Evolutionary conservation across 2,888 invertebrate genomes (phyloP), one percentile per base, ranked within the genome.

Genomic region (Labia minor): DNA sequence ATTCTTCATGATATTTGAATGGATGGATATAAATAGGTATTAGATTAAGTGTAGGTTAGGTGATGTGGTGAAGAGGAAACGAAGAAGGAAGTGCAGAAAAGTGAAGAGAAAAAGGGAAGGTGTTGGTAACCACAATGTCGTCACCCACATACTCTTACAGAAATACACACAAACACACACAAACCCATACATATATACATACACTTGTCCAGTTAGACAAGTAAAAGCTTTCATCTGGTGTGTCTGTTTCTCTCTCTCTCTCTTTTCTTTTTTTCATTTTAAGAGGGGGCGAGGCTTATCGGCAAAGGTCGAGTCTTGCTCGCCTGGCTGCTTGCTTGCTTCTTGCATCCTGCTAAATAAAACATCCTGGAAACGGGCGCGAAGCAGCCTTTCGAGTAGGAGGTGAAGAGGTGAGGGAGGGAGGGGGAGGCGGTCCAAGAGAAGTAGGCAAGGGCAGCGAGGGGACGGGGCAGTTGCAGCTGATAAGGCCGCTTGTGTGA

Each of bases 91-190:
- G 14, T 49, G 49, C 49, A 49, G 49, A 49, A 49, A 49, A 49
- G 49, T 14, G 14, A 14, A 49, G 49, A 8, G 49, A 14, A 49
- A 4, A 49, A 49, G 49, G 3, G 49, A 49, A 49, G 49, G 49
- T 49, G 49, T 49, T 49, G 49, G 49, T 49, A 49, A 49, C 49
- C 49, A 49, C 49, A 49, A 49, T 49, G 49, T 49, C 49, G 49
- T 49, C 49, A 49, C 49, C 49, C 3, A 49, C 49, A 49, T 14
- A 49, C 49, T 8, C 14, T 8, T 49, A 49, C 49, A 49, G 3
- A 49, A 4, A 49, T 49, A 49, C 49, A 49, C 14, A 49, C 49
- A 49, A 8, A 49, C 49, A 49, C 3, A 49, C 49, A 49, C 49
- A 49, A 4, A 49, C 14, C 3, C 14, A 49, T 14, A 49, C 14